Evolutionary conservation across 2,113 vertebrate species (phyloP).

Genomic region (Chloebia gouldiae): DNA sequence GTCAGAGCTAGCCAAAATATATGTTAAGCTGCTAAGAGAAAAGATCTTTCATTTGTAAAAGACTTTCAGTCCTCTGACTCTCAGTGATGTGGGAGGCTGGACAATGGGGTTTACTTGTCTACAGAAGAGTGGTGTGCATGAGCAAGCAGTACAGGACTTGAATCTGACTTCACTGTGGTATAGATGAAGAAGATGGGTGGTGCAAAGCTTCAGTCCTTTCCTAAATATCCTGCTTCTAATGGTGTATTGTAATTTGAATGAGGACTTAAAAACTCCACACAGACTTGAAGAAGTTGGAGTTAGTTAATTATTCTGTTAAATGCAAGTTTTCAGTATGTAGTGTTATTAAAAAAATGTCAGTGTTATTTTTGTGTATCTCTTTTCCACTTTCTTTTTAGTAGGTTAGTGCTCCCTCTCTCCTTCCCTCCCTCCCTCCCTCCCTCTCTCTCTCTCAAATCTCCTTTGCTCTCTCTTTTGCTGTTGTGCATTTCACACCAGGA

Average conservation of each 20-base stretch:
- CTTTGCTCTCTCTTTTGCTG: constrained; percentile 2
- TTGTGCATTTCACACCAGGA: constrained; percentile 67
- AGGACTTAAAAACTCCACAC: not conserved
- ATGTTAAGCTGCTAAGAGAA: not conserved
- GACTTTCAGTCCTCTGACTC: not conserved
- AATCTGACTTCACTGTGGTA: not conserved
- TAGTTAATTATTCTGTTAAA: constrained; percentile 6
- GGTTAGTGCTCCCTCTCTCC: not conserved
- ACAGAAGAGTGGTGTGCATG: not conserved
- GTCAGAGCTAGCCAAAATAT: not conserved
- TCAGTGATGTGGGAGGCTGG: not conserved
- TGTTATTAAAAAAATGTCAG: not conserved
- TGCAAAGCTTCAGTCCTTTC: not conserved
- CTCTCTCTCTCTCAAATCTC: not conserved
- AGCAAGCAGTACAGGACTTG: not conserved
- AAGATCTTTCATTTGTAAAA: not conserved
- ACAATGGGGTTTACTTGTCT: not conserved
- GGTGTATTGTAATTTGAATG: not conserved
- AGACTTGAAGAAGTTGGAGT: not conserved
- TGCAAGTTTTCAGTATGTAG: not conserved
- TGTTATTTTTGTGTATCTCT: constrained; percentile 23
- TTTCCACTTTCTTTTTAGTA: not conserved
- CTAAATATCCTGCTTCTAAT: not conserved
- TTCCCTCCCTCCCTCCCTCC: not conserved
- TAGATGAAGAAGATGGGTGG: not conserved